Evolutionary conservation across 2,113 vertebrate genomes (phyloP), one percentile per base, ranked within the genome.

Genomic region (Eubucco bourcierii): DNA sequence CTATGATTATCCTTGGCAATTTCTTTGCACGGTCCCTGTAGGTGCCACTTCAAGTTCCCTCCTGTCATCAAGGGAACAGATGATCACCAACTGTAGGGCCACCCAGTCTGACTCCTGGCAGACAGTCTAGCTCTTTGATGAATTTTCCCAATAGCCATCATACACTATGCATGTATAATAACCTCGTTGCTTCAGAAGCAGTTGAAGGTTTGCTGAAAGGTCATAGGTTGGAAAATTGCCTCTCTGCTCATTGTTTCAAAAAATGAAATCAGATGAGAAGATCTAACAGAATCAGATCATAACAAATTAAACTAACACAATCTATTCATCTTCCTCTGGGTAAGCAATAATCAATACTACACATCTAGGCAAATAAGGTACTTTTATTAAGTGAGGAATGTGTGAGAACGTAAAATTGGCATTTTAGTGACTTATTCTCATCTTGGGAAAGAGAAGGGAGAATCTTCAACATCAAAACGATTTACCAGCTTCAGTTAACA

Each of bases 201-300:
- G 33, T 50, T 87, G 58, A 65, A 84, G 28, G 33, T 80, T 67
- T 88, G 27, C 37, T 78, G 61, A 33, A 90, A 90, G 52, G 87
- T 74, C 80, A 71, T 10, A 53, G 14, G 8, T 23, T 93, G 79
- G 91, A 92, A 92, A 94, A 86, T 31, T 91, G 61, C 55, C 55
- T 91, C 61, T 83, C 72, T 44, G 55, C n/a, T 83, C 33, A 53
- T 7, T 53, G 71, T 85, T 94, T 85, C 1, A 0, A 71, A 87
- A 90, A 89, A 75, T 2, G 1, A 88, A 90, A 95, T 93, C 76
- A 75, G 85, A 67, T 90, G 73, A 95, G 88, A 85, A 96, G 72
- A 92, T 95, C 77, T 92, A 50, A 52, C 11, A 56, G 68, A 89
- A 84, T 79, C 81, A 94, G 84, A 87, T 87, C 56, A 0, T 59